Evolutionary conservation across 2,113 vertebrate species (phyloP).

Genomic region (Aepyceros melampus): DNA sequence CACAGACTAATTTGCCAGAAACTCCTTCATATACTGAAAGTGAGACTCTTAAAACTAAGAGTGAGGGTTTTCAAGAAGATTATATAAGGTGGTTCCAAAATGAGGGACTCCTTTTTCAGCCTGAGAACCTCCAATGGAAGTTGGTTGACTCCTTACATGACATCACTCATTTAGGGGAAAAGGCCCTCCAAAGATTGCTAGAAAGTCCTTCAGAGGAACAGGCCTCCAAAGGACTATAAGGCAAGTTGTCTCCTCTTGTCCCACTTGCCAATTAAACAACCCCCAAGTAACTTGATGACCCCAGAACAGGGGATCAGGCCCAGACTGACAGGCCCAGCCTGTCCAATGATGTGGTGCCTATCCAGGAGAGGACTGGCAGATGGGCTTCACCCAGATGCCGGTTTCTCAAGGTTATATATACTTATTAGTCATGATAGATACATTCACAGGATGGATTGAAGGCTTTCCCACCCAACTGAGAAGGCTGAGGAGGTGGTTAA

Average conservation of each 20-base stretch:
- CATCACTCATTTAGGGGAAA: neutral
- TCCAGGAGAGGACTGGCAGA: neutral
- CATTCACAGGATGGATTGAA: neutral
- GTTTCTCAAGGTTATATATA: neutral
- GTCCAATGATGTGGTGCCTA: neutral
- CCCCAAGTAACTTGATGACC: neutral
- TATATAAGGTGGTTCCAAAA: neutral
- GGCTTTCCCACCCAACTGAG: accelerated
- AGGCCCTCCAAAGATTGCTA: neutral
- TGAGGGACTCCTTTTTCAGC: neutral
- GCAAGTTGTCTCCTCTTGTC: neutral
- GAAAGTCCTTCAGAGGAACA: neutral
- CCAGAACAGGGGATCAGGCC: neutral
- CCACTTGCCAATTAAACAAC: neutral
- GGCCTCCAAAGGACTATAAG: neutral
- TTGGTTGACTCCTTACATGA: neutral
- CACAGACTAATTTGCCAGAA: neutral
- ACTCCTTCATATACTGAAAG: neutral
- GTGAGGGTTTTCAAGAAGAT: neutral
- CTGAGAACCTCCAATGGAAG: neutral
- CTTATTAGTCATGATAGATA: neutral
- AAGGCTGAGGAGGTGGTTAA: neutral
- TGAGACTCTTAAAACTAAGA: neutral
- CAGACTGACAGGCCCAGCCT: neutral
- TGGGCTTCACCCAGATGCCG: neutral